Evolutionary conservation across 2,113 vertebrate species (phyloP), one percentile per base, ranked within the genome.

Genomic region (Nyctereutes procyonoides): DNA sequence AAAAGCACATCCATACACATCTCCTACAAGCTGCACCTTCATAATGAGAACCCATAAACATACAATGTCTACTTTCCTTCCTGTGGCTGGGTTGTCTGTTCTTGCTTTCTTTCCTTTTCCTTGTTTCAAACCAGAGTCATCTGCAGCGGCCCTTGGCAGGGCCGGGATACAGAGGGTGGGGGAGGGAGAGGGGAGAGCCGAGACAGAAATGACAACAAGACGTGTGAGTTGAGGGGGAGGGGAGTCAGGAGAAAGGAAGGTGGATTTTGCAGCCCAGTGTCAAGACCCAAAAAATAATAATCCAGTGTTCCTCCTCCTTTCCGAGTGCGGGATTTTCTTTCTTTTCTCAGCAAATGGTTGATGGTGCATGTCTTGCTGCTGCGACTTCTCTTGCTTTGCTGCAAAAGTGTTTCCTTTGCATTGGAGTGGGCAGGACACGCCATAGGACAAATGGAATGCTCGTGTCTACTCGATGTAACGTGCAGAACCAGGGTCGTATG

Each of bases 1-100:
- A 98, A 98, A 99, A 98, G 98, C 98, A 99, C 98, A 98, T 98
- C 98, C 98, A 97, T 98, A 98, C 97, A 98, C 98, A 99, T 98
- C 97, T 98, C 98, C 98, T 98, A 98, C 92, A 97, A 98, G 98
- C 98, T 98, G 98, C 98, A 98, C 98, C 92, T 96, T 98, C 95
- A 84, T 98, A 96, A 98, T 98, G 98, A 98, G 97, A 98, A 98
- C 98, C 98, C 98, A 98, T 97, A 97, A 98, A 98, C 97, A 96
- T 56, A 98, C 48, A 17, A 58, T 58, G 95, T 97, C 96, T 93
- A 92, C 92, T 92, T 97, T 85, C 88, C 97, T 96, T 96, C 96
- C 97, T 67, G 69, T 51, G 94, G 90, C 93, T 96, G 90, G 76
- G 43, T 93, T 95, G 90, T 79, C 91, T 71, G 90, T 88, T 85